Evolutionary conservation across 2,113 vertebrate genomes (phyloP).

Genomic region (Paratilapia polleni): DNA sequence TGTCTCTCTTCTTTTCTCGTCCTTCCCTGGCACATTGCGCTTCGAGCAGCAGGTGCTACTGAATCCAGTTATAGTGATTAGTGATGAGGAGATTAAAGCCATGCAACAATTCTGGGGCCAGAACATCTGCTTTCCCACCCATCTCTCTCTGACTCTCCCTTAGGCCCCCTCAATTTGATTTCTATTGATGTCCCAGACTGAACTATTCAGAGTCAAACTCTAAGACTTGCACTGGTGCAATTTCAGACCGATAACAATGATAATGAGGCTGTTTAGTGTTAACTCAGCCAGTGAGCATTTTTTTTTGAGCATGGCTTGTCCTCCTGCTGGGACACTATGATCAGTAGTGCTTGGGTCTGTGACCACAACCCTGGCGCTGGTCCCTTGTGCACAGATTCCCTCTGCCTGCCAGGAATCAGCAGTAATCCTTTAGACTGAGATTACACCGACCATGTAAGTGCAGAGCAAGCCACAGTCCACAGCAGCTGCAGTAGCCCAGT

Average conservation of each 20-base stretch:
- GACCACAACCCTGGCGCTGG: constrained; percentile 66
- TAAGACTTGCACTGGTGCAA: constrained; percentile 14
- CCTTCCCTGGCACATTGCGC: constrained; percentile 62
- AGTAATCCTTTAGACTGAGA: constrained; percentile 81
- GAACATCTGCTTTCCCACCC: constrained; percentile 79
- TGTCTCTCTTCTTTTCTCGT: constrained; percentile 54
- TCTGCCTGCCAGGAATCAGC: constrained; percentile 76
- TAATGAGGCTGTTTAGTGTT: constrained; percentile 47
- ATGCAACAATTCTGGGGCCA: constrained; percentile 72
- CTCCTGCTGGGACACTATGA: constrained; percentile 58
- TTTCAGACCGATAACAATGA: constrained; percentile 32
- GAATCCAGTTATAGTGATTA: constrained; percentile 83
- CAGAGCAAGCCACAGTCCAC: constrained; percentile 68
- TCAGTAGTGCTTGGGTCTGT: constrained; percentile 63
- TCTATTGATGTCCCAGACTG: constrained; percentile 40
- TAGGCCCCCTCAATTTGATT: constrained; percentile 50
- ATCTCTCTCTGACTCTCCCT: constrained; percentile 38
- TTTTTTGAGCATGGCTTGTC: constrained; percentile 21
- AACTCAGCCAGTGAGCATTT: constrained; percentile 33
- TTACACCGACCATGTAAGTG: constrained; percentile 75
- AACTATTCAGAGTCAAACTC: constrained; percentile 40
- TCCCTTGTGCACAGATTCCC: constrained; percentile 73
- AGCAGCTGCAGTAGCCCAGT: constrained; percentile 60
- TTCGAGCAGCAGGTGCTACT: constrained; percentile 76
- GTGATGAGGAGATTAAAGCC: constrained; percentile 79